Conservation (phyloP, 2,113 vertebrate species). For the Chionodraco myersi region DNA sequence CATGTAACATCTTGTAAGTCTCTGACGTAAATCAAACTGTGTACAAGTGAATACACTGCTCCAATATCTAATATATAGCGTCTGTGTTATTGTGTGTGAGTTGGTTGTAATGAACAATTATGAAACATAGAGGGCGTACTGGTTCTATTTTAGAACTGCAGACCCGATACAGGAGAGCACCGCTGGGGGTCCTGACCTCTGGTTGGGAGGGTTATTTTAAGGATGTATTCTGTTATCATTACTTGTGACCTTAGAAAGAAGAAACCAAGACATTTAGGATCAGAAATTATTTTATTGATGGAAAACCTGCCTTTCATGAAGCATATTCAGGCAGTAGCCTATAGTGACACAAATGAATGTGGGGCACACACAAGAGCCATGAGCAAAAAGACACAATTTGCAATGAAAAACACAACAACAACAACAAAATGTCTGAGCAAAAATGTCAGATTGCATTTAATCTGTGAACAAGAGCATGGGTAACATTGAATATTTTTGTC, state of each 20-base stretch:
- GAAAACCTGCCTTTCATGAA: no score
- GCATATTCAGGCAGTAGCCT: no score
- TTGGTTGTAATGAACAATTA: constrained; percentile 27
- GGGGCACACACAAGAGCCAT: background rate
- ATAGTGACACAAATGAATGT: background rate
- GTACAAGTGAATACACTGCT: no score
- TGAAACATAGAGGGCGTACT: constrained; percentile 59
- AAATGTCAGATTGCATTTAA: background rate
- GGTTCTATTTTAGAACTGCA: background rate
- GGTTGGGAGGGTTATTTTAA: no score
- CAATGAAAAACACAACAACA: background rate
- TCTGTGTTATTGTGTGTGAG: background rate
- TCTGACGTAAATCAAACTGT: no score
- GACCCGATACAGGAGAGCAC: no score
- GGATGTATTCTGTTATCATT: no score
- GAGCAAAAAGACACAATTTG: background rate
- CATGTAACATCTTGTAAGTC: no score
- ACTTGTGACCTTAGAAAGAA: no score
- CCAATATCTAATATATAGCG: no score
- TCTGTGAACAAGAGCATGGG: background rate
- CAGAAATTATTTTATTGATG: no score
- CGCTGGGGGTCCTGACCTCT: background rate
- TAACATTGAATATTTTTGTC: background rate
- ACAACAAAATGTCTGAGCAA: background rate
- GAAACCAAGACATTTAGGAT: no score